Evolutionary conservation across 2,113 vertebrate species (phyloP).

Genomic region (Penelope pileata): DNA sequence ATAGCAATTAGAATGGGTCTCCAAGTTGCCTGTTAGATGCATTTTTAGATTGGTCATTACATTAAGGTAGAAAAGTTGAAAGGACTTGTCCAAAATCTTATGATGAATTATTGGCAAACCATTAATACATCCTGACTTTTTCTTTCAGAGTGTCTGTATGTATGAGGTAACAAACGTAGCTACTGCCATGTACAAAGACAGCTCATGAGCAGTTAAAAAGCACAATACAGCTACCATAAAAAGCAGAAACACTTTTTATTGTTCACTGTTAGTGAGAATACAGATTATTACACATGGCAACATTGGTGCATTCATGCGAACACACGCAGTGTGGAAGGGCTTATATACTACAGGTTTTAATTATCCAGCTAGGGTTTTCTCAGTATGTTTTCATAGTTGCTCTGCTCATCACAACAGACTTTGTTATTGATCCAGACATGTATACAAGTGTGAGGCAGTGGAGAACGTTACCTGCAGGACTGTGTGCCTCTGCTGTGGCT

Average conservation of each 20-base stretch:
- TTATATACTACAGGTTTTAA: neutral
- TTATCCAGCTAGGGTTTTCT: neutral
- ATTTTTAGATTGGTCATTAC: conserved; percentile 24
- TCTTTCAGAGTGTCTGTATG: fast-evolving
- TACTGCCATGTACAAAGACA: neutral
- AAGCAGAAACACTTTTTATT: conserved; percentile 72
- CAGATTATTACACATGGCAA: conserved; percentile 25
- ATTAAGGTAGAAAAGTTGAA: neutral
- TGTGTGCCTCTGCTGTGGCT: neutral
- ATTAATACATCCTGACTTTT: neutral
- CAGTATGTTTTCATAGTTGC: neutral
- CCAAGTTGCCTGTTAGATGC: neutral
- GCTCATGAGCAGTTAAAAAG: neutral
- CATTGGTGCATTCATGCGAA: neutral
- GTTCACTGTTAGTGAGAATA: conserved; percentile 45
- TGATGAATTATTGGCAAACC: neutral
- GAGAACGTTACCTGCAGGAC: neutral
- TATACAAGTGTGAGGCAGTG: neutral
- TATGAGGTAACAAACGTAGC: neutral
- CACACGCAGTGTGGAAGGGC: neutral
- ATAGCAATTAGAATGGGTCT: conserved; percentile 10
- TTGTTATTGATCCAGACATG: neutral
- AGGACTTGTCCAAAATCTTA: neutral
- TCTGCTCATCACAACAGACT: neutral
- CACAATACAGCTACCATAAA: neutral